Evolutionary conservation across 1,140 invertebrate genomes (phyloP), one percentile per base, ranked within the genome.

Genomic region (Drosophila setifemur): DNA sequence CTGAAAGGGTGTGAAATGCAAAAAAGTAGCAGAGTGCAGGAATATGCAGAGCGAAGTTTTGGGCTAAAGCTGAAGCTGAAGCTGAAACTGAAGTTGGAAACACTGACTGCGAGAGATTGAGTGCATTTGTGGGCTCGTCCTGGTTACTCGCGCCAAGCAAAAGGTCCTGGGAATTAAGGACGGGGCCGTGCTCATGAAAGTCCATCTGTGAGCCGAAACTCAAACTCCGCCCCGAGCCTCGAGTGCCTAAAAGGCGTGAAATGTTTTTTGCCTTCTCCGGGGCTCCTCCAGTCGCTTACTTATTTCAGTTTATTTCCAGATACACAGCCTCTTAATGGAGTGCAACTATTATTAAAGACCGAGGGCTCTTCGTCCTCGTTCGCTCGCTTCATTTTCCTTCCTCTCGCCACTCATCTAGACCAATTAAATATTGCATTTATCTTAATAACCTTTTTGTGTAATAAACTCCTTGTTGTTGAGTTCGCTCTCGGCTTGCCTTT

Each of bases 341-440:
- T 4, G 14, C 11, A 52, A 21, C 31, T 23, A 5, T 26, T 52
- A 57, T 57, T 26, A 57, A 57, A 14, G 12, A 9, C 2, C 16
- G 16, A n/a, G 8, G 12, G 8, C 6, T 4, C 16, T 11, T 6
- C 8, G 4, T 2, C 9, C 53, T 33, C 18, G n/a, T 49, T 2
- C 5, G 9, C 18, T n/a, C 11, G 31, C 8, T 45, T 4, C 40
- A 14, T 11, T n/a, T 25, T 2, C 12, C 25, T 16, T 18, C 3
- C 11, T 18, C 48, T n/a, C n/a, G n/a, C n/a, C n/a, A n/a, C n/a
- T n/a, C 21, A 29, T 58, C 33, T 18, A 35, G 33, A 31, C 25
- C 60, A 64, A 64, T 64, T 64, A 64, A 64, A 64, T 64, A 64
- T 64, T 64, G 60, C 49, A 64, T 64, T 64, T 64, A 64, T 64